Conservation (phyloP, 2,797 vertebrate genomes). For the Labeo calbasu region DNA sequence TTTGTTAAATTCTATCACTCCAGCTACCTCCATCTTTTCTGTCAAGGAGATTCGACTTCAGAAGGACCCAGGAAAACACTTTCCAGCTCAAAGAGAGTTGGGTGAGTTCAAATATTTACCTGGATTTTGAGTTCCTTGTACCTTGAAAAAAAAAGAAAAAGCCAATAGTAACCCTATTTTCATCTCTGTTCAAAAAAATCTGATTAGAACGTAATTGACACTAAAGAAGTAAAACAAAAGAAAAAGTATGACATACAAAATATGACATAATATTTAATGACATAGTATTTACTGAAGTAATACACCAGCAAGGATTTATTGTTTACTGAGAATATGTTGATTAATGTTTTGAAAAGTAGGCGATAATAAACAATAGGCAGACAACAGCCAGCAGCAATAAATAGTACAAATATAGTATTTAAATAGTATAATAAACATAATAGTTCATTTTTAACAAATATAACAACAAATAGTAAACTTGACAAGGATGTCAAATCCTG, state of each 20-base stretch:
- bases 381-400: background rate
- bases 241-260: background rate
- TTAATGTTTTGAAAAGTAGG: background rate
- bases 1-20: conserved; percentile 24
- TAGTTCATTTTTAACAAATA: background rate
- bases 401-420: background rate
- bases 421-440: too few species aligned
- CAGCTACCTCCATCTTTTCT: conserved; percentile 82
- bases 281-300: background rate
- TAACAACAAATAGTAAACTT: background rate
- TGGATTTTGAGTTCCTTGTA: background rate
- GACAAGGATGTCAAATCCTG: background rate
- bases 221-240: background rate
- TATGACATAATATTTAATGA: background rate
- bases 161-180: background rate
- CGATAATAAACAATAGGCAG: background rate
- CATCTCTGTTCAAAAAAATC: background rate
- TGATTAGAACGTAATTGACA: background rate
- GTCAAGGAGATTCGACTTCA: conserved; percentile 82
- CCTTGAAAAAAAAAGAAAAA: too few species aligned
- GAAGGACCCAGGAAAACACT: conserved; percentile 81
- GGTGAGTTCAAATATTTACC: conserved; percentile 66
- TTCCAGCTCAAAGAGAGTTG: conserved; percentile 75
- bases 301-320: background rate
- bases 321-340: background rate